Base-by-base conservation (phyloP, 1,140 invertebrate species). In the Monomorium pharaonis region DNA sequence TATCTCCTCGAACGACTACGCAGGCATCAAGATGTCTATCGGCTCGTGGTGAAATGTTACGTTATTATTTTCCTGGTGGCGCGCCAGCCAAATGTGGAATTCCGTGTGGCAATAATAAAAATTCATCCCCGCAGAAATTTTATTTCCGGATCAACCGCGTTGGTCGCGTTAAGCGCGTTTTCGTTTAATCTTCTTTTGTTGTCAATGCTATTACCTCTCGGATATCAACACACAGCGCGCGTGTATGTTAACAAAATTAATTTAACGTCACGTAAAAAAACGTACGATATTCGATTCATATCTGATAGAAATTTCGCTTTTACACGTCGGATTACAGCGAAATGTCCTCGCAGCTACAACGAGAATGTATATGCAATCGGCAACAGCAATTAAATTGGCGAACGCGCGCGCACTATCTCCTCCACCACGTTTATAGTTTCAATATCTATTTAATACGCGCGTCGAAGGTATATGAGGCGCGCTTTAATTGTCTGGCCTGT, bases 41-140 rank as follows among this genome's bases (percentile, higher is more conserved):
- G 60, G 27, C 54, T 70, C 62, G 72, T 69, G 62, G 75, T 90
- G 81, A 90, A 90, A 89, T 90, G 89, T 90, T 89, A 89, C 88
- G 74, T 89, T 90, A 90, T 90, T 90, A 90, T 90, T 90, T 90
- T 84, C 27, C 56, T 90, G 89, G 86, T 77, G 42, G n/a, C 47
- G 49, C 49, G 88, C 89, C 89, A 90, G 54, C 24, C 67, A 56
- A 85, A 85, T 51, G 33, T 51, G 83, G 33, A 86, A 76, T 80
- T 58, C 63, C 30, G 42, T 49, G 88, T 49, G 88, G 51, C 80
- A 86, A 84, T 76, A 89, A 86, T 89, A 78, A 90, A 90, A 90
- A 88, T 84, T 90, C 80, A 37, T 37, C 83, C 74, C 30, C 42
- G 21, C 49, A 80, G 88, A 69, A 86, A 67, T 89, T 88, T 33